Evolutionary conservation across 2,113 vertebrate species (phyloP).

Genomic region (Catagonus wagneri): DNA sequence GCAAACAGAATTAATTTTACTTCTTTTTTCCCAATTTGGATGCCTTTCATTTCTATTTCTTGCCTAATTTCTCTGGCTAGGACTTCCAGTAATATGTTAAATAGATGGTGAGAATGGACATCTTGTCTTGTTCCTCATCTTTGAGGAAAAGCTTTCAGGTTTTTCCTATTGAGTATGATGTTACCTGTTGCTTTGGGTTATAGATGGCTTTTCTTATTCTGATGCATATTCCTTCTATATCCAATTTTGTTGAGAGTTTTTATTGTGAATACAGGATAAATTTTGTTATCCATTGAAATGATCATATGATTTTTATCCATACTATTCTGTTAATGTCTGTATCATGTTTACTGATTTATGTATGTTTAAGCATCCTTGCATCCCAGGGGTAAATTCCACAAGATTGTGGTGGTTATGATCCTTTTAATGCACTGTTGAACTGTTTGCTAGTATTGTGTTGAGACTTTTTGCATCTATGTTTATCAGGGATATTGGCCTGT

Average conservation of each 20-base stretch:
- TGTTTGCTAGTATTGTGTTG: not conserved
- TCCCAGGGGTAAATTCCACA: not conserved
- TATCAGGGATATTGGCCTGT: not conserved
- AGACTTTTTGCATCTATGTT: not conserved
- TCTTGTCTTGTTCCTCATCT: not conserved
- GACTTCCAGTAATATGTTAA: not conserved
- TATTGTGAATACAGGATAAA: not conserved
- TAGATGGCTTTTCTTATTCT: not conserved
- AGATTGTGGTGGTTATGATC: not conserved
- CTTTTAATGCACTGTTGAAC: not conserved
- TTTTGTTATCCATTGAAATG: not conserved
- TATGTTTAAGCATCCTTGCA: not conserved
- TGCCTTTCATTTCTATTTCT: not conserved
- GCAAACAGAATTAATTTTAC: not conserved
- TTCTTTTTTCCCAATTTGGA: not conserved
- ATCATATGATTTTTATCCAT: not conserved
- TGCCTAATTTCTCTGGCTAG: not conserved
- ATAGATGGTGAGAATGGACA: not conserved
- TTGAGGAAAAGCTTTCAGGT: not conserved
- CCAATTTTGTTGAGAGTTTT: not conserved
- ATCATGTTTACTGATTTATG: not conserved
- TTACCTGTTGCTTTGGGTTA: not conserved
- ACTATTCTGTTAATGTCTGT: not conserved
- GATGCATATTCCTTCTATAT: not conserved
- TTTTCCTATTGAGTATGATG: not conserved